Percentiles rank a stretch among this genome's conserved stretches.
Evolutionary conservation across 2,113 vertebrate species (phyloP).

Genomic region (Phylloscopus trochilus): DNA sequence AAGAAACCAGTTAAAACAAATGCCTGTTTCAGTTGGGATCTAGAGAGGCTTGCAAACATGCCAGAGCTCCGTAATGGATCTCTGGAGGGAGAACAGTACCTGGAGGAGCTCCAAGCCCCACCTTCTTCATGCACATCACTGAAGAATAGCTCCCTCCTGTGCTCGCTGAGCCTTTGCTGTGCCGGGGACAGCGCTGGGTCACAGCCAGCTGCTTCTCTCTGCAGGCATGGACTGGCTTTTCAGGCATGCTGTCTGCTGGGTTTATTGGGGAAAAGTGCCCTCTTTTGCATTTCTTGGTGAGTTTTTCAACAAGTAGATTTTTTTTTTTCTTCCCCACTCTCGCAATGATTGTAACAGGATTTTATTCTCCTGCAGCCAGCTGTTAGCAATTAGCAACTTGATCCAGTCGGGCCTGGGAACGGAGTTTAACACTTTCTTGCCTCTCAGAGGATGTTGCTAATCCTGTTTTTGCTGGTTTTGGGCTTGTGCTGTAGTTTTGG

Average conservation of each 20-base stretch:
- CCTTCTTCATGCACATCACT: conserved; percentile 26
- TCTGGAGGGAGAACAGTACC: conserved; percentile 48
- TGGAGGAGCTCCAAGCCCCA: conserved; percentile 56
- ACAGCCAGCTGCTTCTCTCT: not conserved
- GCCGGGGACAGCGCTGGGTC: not conserved
- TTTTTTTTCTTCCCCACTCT: not conserved
- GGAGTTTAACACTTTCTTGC: conserved; percentile 61
- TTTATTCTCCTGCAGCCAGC: conserved; percentile 55
- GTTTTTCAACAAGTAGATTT: not conserved
- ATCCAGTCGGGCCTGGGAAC: conserved; percentile 34
- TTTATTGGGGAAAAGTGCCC: not conserved
- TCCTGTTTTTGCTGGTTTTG: conserved; percentile 17
- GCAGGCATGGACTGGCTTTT: not conserved
- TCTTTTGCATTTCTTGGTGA: not conserved
- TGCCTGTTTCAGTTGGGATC: conserved; percentile 30
- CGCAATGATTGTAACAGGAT: conserved; percentile 20
- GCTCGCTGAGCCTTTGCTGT: not conserved
- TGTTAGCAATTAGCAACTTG: conserved; percentile 67
- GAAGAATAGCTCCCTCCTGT: conserved; percentile 16
- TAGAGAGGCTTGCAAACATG: conserved; percentile 31
- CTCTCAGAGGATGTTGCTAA: conserved; percentile 39
- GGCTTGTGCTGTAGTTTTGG: not conserved
- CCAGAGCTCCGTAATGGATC: conserved; percentile 40
- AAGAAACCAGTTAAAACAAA: conserved; percentile 53
- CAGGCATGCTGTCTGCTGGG: not conserved